Evolutionary conservation across 2,113 vertebrate genomes (phyloP), one percentile per base, ranked within the genome.

Genomic region (Syngnathus scovelli): DNA sequence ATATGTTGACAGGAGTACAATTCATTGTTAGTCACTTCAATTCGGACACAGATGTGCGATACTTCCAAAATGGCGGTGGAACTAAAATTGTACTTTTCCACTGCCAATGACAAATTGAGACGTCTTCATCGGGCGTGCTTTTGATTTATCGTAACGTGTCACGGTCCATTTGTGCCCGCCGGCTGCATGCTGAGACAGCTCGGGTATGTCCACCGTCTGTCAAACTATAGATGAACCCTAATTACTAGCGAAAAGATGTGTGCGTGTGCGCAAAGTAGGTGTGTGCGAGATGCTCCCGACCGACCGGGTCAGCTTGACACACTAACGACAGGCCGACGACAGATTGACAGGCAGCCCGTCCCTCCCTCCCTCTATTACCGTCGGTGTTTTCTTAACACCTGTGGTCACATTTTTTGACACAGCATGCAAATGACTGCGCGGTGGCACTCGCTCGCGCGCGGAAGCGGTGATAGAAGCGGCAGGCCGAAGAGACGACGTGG

Each of bases 381-480:
- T 77, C 73, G 59, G 70, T 49, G 72, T 62, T 64, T 80, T 72
- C 71, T 78, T 75, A 43, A 80, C 83, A 77, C 68, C 64, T 74
- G 81, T 51, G 75, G 81, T 81, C 71, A 73, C 60, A n/a, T 56
- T 55, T 60, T 60, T 62, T 0, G 15, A 36, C 18, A 39, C 59
- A 27, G 64, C 37, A 88, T 88, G 87, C 88, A 92, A 92, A 90
- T 88, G 6, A 23, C 16, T 11, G 38, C 27, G 19, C 1, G 36
- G 43, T 51, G 49, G 71, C 5, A 27, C 39, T 54, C 46, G 71
- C 62, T 15, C 63, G 71, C 38, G 11, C 11, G 37, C 74, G 78
- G 84, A 89, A 86, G 81, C 21, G 49, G 67, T 33, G 77, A 76
- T 67, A 71, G 70, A 67, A 36, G 64, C 8, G 43, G 70, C 63